Evolutionary conservation across 2,113 vertebrate species (phyloP).

Genomic region (Pandion haliaetus): DNA sequence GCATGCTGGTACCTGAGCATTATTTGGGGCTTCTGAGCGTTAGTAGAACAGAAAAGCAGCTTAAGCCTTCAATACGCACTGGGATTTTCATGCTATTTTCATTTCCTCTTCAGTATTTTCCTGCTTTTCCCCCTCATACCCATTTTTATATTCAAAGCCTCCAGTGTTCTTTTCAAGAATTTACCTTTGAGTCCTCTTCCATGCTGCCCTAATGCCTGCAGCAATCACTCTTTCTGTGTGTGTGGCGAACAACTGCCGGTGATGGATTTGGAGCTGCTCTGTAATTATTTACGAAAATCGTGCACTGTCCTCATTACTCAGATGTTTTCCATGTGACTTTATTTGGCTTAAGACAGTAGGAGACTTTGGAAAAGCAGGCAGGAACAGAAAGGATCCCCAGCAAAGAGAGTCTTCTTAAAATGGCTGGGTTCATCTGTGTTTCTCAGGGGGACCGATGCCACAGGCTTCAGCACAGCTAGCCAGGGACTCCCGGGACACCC

Average conservation of each 20-base stretch:
- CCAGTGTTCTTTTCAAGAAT: not conserved
- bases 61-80: not conserved
- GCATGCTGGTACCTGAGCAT: not conserved
- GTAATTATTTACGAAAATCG: conserved; percentile 60
- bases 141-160: not conserved
- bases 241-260: not conserved
- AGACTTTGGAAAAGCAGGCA: not conserved
- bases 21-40: not conserved
- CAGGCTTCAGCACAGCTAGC: not conserved
- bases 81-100: not conserved
- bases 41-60: not conserved
- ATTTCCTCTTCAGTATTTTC: not conserved
- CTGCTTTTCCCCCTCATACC: not conserved
- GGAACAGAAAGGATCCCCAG: not conserved
- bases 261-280: conserved; percentile 38
- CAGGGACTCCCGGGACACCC: not conserved
- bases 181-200: not conserved
- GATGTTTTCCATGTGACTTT: conserved; percentile 31
- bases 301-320: conserved; percentile 47
- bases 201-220: not conserved
- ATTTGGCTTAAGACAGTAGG: conserved; percentile 3
- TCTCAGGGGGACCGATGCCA: not conserved
- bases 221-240: not conserved
- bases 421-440: rapidly evolving
- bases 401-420: not conserved